Conservation (phyloP, 2,113 vertebrate species). For the Tetraodon nigroviridis region DNA sequence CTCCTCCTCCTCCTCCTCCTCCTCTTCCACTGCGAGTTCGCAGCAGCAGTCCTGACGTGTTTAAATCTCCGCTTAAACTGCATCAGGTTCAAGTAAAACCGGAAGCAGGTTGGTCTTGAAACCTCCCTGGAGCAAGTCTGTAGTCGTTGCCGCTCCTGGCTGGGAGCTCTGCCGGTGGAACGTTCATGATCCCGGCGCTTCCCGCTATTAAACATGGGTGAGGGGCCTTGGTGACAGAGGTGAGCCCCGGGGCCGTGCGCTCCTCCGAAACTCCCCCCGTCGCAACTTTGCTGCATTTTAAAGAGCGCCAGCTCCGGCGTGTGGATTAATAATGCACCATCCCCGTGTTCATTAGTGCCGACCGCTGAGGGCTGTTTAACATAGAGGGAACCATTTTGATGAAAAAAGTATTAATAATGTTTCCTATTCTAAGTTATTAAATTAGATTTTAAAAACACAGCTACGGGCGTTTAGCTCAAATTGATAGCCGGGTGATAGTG, state of each 20-base stretch:
- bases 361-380: constrained; percentile 99
- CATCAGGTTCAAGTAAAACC: constrained; percentile 36
- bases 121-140: constrained; percentile 13
- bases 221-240: constrained; percentile 83
- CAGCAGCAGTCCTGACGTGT: no score
- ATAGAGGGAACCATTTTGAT: constrained; percentile 94
- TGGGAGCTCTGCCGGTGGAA: constrained; percentile 69
- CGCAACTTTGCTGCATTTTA: constrained; percentile 66
- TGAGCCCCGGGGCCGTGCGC: constrained; percentile 81
- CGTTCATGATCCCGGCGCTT: constrained; percentile 16
- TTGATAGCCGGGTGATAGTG: constrained; percentile 96
- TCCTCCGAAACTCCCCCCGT: constrained; percentile 54
- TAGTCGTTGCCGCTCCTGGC: constrained; percentile 65
- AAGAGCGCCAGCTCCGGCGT: constrained; percentile 80
- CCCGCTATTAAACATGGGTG: constrained; percentile 76
- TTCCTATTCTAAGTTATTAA: constrained; percentile 99
- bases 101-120: constrained; percentile 22
- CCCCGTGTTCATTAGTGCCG: constrained; percentile 95
- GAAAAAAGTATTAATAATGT: constrained; percentile 99
- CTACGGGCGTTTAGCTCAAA: constrained; percentile 95
- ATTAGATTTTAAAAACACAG: constrained; percentile 99
- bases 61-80: constrained; percentile 1
- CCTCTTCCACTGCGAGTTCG: not conserved
- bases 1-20: not conserved
- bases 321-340: constrained; percentile 96